phyloP scores from a whole-genome alignment of 2,888 invertebrate genomes.

The Pardosa pseudoannulata region DNA sequence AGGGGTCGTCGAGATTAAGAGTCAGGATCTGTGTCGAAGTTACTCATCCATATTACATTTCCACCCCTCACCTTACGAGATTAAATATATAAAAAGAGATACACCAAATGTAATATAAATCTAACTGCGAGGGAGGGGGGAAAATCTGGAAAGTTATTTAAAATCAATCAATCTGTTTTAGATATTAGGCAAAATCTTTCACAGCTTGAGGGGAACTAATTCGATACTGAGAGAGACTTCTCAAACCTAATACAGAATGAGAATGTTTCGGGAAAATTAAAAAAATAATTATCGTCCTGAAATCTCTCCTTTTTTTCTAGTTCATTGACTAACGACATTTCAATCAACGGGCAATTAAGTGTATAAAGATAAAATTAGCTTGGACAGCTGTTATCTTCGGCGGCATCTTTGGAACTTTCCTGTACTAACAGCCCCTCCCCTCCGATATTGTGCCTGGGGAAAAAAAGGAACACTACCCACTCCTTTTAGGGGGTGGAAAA shows the following conservation, averaged over 20 bases:
- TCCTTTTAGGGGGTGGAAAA: slow-evolving; percentile 24
- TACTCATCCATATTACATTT: no score
- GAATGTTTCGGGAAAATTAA: not conserved
- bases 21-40: no score
- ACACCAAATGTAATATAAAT: no score
- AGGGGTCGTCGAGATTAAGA: no score
- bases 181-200: not conserved
- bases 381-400: slow-evolving; percentile 21
- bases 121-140: no score
- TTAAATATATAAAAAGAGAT: no score
- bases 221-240: no score
- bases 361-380: slow-evolving; percentile 32
- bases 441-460: not conserved
- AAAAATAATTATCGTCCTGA: no score
- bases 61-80: no score
- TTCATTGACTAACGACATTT: slow-evolving; percentile 24
- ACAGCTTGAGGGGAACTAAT: no score
- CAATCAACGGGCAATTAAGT: slow-evolving; percentile 18
- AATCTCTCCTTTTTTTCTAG: not conserved
- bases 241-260: no score
- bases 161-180: not conserved
- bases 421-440: not conserved
- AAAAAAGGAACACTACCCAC: slow-evolving; percentile 29
- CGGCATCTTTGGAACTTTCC: slow-evolving; percentile 5
- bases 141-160: not conserved